Base-by-base conservation (phyloP, 2,113 vertebrate genomes). In the Pagrus major region DNA sequence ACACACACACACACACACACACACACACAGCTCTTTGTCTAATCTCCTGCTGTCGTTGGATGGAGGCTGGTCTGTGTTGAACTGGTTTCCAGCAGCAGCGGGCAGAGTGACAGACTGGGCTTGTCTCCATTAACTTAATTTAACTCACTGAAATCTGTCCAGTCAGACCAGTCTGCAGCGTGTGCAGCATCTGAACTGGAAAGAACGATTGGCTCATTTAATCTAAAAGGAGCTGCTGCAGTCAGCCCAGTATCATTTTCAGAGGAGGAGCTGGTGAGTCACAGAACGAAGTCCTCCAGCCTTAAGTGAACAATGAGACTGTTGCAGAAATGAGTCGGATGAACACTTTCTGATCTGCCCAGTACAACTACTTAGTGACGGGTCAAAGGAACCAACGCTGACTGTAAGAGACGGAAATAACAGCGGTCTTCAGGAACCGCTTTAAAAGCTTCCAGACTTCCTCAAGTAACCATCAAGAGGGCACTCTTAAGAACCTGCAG, bases 1-100 rank as follows among this genome's bases (percentile, higher is more conserved):
- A 72, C 37, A 65, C 73, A 54, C 1, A 8, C 75, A 78, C 9
- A 23, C 46, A 59, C 23, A 41, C 59, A 61, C 12, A 27, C n/a
- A 27, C 60, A 44, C 39, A 64, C 39, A 8, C 18, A 21, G 5
- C 27, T 6, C 14, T 44, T 1, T n/a, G 4, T 29, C 64, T 44
- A 14, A 37, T 35, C 46, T 52, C 52, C 59, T 42, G 25, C 47
- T 54, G 47, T 8, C 20, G 20, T 25, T 25, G 7, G 35, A 37
- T 63, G 59, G 46, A 52, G 31, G 35, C 25, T 21, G 60, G 37
- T 44, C 23, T 44, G 15, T 44, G 44, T 1, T 44, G 47, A 52
- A n/a, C 51, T 65, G 39, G 49, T 56, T 33, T 61, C 54, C 35
- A 52, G 63, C 52, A 56, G 59, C 39, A 59, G 21, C 18, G 25